phyloP scores from a whole-genome alignment of 2,113 vertebrate genomes.

The Prochilodus magdalenae region DNA sequence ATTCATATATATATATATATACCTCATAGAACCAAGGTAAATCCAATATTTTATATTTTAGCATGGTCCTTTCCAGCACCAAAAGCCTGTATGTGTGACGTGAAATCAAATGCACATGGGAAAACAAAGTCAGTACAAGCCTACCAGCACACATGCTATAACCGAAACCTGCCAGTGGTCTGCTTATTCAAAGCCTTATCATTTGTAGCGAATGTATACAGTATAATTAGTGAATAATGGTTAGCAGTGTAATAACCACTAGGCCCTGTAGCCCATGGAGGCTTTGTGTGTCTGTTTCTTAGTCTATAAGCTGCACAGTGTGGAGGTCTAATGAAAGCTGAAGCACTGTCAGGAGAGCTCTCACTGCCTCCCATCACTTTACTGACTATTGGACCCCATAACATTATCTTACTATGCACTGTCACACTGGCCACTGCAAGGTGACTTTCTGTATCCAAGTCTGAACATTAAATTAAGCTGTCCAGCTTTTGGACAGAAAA shows the following conservation, averaged over 20 bases:
- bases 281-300: neutral
- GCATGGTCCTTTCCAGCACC: too few species aligned
- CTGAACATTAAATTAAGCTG: neutral
- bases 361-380: constrained; percentile 66
- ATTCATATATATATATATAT: too few species aligned
- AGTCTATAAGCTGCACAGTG: constrained; percentile 51
- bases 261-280: neutral
- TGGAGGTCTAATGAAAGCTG: constrained; percentile 71
- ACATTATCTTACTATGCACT: constrained; percentile 72
- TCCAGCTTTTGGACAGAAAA: neutral
- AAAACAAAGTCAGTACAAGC: too few species aligned
- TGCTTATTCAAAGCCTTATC: neutral
- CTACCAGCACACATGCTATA: neutral
- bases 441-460: constrained; percentile 67
- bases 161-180: neutral
- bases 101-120: neutral
- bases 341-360: constrained; percentile 74
- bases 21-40: too few species aligned
- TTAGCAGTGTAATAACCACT: neutral
- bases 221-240: neutral
- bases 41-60: too few species aligned
- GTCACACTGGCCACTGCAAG: constrained; percentile 70
- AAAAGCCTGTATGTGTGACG: neutral
- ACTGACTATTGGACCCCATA: constrained; percentile 63
- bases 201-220: too few species aligned